Evolutionary conservation across 37 sponge, comb jelly and placozoan species (phyloP).

Genomic region (Eunapius fragilis): DNA sequence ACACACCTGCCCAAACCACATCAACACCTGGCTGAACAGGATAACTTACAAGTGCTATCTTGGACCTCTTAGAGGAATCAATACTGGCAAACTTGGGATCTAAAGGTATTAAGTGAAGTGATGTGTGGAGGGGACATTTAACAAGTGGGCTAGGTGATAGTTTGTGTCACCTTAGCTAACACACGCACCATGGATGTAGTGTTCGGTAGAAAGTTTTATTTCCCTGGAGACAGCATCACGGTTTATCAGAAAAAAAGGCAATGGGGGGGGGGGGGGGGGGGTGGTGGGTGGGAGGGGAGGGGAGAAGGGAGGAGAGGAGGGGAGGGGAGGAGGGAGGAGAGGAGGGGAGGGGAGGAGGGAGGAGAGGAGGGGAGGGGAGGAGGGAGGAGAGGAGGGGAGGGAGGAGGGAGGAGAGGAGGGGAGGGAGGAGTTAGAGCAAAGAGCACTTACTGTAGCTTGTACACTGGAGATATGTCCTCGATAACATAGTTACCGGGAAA

Average conservation of each 20-base stretch:
- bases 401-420: not conserved
- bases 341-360: too few relatives aligned
- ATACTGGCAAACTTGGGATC: constrained; percentile 59
- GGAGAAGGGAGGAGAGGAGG: too few relatives aligned
- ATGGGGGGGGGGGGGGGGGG: not conserved
- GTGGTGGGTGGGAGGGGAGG: too few relatives aligned
- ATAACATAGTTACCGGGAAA: constrained; percentile 73
- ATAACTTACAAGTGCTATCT: constrained; percentile 67
- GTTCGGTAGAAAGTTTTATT: constrained; percentile 22
- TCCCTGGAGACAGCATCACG: not conserved
- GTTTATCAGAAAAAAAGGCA: too few relatives aligned
- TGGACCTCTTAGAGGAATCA: constrained; percentile 73
- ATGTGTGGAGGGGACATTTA: too few relatives aligned
- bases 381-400: too few relatives aligned
- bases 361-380: too few relatives aligned
- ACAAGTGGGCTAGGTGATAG: too few relatives aligned
- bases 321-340: too few relatives aligned
- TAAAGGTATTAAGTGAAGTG: not conserved
- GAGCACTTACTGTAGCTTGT: constrained; percentile 55
- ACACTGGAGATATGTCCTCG: constrained; percentile 63
- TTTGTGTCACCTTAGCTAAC: not conserved
- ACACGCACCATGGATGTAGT: constrained; percentile 47
- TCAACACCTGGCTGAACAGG: not conserved
- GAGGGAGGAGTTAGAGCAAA: too few relatives aligned
- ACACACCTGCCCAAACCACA: too few relatives aligned